Evolutionary conservation across 2,797 vertebrate genomes (phyloP).

Genomic region (Sebastes hubbsi): DNA sequence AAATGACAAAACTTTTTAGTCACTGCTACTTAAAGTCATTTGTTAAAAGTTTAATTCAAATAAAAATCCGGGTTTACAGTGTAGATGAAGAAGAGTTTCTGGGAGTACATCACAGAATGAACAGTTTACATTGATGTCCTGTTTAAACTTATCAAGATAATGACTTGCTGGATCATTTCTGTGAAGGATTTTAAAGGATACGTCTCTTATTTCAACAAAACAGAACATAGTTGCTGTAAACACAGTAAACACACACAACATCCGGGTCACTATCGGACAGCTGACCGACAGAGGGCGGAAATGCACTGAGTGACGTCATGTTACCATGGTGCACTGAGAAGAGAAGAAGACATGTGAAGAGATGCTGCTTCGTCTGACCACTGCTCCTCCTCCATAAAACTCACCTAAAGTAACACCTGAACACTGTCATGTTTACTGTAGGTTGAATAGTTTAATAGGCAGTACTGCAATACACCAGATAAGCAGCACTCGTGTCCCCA

Average conservation of each 20-base stretch:
- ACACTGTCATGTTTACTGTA: slow-evolving; percentile 2
- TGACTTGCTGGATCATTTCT: too few species aligned
- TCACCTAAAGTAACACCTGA: too few species aligned
- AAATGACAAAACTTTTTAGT: too few species aligned
- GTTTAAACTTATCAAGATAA: too few species aligned
- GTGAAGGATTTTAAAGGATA: too few species aligned
- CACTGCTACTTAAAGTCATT: too few species aligned
- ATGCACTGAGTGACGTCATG: fast-evolving
- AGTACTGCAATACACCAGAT: not conserved
- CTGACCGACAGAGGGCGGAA: slow-evolving; percentile 36
- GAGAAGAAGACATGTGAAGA: slow-evolving; percentile 39
- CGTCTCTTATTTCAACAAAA: too few species aligned
- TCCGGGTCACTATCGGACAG: slow-evolving; percentile 1
- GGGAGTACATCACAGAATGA: too few species aligned
- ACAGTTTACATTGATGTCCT: too few species aligned
- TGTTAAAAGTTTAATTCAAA: too few species aligned
- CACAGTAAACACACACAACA: not conserved
- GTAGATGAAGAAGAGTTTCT: too few species aligned
- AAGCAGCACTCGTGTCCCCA: not conserved
- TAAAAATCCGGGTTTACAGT: too few species aligned
- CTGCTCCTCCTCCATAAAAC: not conserved
- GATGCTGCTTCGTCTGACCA: not conserved
- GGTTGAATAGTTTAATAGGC: not conserved
- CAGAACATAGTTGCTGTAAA: not conserved
- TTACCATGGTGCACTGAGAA: not conserved